A percentile compares a stretch with the other conserved stretches of the same genome.
These are phyloP conservation scores for Glyptemys insculpta DNA, from an alignment of 2,797 vertebrate genomes.

Conservation along the genomic window DNA sequence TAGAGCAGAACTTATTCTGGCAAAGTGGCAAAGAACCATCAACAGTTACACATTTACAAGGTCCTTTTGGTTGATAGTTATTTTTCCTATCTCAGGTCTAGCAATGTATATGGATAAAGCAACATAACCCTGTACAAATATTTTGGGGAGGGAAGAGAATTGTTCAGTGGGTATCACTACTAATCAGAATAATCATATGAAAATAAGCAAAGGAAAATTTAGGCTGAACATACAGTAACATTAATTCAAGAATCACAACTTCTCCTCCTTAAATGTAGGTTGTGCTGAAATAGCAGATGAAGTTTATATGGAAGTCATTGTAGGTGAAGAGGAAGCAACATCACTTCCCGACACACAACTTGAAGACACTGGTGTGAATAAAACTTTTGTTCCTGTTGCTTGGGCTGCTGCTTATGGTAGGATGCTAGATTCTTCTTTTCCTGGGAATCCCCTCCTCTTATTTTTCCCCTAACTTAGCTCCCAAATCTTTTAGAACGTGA, in stretches of 20 bases:
- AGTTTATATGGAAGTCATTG: slow-evolving; percentile 92
- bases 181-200: not conserved
- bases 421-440: slow-evolving; percentile 63
- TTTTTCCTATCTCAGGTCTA: slow-evolving; percentile 22
- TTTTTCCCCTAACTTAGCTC: not conserved
- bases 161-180: not conserved
- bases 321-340: slow-evolving; percentile 89
- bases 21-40: slow-evolving; percentile 6
- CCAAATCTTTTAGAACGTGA: not conserved
- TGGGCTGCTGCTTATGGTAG: slow-evolving; percentile 91
- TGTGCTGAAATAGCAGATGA: slow-evolving; percentile 91
- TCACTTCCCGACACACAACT: slow-evolving; percentile 85
- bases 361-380: slow-evolving; percentile 86
- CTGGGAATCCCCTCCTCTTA: not conserved
- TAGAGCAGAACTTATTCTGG: not conserved
- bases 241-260: not conserved
- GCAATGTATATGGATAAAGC: not conserved
- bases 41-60: not conserved
- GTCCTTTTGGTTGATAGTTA: not conserved
- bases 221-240: not conserved
- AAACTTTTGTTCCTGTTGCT: slow-evolving; percentile 90
- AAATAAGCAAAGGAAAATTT: not conserved
- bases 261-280: slow-evolving; percentile 79
- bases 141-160: slow-evolving; percentile 28
- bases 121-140: slow-evolving; percentile 20